phyloP scores from a whole-genome alignment of 2,888 invertebrate species.

The Steinernema carpocapsae region DNA sequence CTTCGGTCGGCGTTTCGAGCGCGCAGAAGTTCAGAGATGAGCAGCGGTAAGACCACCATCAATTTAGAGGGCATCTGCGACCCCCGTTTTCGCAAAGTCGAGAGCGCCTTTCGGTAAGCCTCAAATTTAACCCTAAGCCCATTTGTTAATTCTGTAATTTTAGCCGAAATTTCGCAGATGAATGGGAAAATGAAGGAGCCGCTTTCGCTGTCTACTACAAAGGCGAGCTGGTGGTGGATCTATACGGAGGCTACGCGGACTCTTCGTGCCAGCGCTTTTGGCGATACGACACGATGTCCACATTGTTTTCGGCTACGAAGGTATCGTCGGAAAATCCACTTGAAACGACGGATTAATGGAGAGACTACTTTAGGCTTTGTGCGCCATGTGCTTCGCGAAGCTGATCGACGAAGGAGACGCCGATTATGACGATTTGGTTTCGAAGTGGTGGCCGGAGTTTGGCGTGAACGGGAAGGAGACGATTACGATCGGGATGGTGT shows the following conservation, averaged over 20 bases:
- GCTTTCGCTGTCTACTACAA: conserved; percentile 69
- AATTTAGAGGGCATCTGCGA: conserved; percentile 26
- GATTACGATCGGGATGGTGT: conserved; percentile 67
- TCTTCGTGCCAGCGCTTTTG: conserved; percentile 46
- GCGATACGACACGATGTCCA: conserved; percentile 35
- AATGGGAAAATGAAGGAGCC: conserved; percentile 55
- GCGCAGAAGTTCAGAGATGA: not conserved
- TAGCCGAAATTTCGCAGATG: conserved; percentile 41
- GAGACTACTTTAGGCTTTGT: conserved; percentile 33
- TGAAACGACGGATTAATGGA: not conserved
- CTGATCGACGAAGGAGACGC: conserved; percentile 68
- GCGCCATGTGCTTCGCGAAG: conserved; percentile 44
- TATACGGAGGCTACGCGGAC: conserved; percentile 70
- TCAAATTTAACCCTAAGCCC: not conserved
- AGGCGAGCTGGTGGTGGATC: conserved; percentile 68
- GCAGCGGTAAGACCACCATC: not conserved
- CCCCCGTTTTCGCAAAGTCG: not conserved
- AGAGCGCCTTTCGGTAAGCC: not conserved
- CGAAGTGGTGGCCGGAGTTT: conserved; percentile 69
- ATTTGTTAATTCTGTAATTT: not conserved
- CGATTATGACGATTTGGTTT: conserved; percentile 63
- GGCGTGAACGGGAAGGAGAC: conserved; percentile 68
- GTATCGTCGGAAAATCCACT: not conserved
- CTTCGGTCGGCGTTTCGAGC: no score
- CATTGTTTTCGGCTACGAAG: conserved; percentile 28